phyloP scores from a whole-genome alignment of 2,797 vertebrate species.

The Sebastes variabilis region DNA sequence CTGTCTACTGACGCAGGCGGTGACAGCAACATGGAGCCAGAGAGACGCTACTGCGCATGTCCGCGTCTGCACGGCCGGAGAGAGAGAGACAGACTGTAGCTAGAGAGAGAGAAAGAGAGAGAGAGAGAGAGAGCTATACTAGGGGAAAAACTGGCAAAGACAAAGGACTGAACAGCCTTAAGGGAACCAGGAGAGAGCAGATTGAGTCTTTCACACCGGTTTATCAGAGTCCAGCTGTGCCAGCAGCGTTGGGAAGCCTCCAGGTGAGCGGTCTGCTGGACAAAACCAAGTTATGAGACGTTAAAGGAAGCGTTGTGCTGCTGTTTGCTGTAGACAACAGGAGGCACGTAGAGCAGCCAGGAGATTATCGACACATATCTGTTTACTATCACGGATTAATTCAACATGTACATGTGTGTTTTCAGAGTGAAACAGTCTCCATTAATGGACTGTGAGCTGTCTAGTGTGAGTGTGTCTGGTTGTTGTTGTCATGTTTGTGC shows the following conservation, averaged over 20 bases:
- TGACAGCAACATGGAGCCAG: conserved; percentile 70
- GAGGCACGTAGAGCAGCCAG: conserved; percentile 63
- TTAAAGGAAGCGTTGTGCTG: conserved; percentile 49
- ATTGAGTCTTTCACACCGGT: not conserved
- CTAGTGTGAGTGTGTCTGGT: not conserved
- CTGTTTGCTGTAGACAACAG: conserved; percentile 54
- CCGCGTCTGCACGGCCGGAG: conserved; percentile 51
- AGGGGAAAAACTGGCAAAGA: conserved; percentile 80
- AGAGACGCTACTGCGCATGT: conserved; percentile 79
- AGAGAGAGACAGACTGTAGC: not conserved
- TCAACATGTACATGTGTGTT: not conserved
- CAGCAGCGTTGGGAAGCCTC: not conserved
- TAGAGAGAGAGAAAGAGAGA: conserved; percentile 10
- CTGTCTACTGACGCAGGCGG: conserved; percentile 71
- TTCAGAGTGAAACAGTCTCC: not conserved
- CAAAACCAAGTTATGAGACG: conserved; percentile 55
- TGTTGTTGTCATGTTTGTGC: conserved; percentile 49
- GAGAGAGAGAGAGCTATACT: conserved; percentile 43
- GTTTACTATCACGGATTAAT: conserved; percentile 6
- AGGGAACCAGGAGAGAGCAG: not conserved
- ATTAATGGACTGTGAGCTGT: not conserved
- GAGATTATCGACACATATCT: conserved; percentile 19
- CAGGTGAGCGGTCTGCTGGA: conserved; percentile 43
- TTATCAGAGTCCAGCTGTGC: not conserved
- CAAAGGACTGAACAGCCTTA: conserved; percentile 74